Evolutionary conservation across 35 echinoderm and acorn worm species (phyloP), one percentile per base, ranked within the genome.

Genomic region (Apostichopus parvimensis): DNA sequence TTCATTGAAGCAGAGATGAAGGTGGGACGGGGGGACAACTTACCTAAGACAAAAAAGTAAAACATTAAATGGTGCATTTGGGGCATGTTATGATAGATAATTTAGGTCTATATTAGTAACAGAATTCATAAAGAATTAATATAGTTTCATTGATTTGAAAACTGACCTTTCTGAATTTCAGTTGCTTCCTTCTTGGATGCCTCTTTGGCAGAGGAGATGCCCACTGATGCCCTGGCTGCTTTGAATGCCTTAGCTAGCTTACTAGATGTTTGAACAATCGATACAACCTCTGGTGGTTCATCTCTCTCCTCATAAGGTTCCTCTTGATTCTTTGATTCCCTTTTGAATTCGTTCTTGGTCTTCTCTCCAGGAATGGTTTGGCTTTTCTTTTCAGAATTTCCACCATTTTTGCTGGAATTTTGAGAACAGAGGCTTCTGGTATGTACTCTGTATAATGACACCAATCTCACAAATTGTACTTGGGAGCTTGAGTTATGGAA

Each of bases 281-380:
- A 88, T 9, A 88, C 86, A 5, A 88, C 15, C 25, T 88, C 86
- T 53, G 86, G 86, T 26, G 86, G 86, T 73, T 88, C 86, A 72
- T 88, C 23, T 17, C 86, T 88, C 57, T 88, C 86, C 23, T 88
- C 61, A 82, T 75, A 18, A 7, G 5, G 71, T 18, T 75, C 14
- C 8, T 82, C 79, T 26, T 82, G 79, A 53, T 17, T n/a, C 25
- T 8, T 53, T 80, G 22, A 13, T 45, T 24, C 77, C 2, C 14
- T 9, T 82, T 82, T 57, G 8, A 8, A 52, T 45, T 14, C 1
- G 6, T 82, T 26, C 45, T 53, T 24, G 79, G 34, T 34, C 55
- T 82, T 53, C 14, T 52, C 18, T 14, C 6, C 15, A 6, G 7
- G 14, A 54, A 12, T 6, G 20, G 34, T 8, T 34, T 8, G 8